A percentile compares a stretch with the other conserved stretches of the same genome.
These are phyloP conservation scores for Phylloscopus trochilus DNA, from an alignment of 2,113 vertebrate genomes.

Conservation along the genomic window DNA sequence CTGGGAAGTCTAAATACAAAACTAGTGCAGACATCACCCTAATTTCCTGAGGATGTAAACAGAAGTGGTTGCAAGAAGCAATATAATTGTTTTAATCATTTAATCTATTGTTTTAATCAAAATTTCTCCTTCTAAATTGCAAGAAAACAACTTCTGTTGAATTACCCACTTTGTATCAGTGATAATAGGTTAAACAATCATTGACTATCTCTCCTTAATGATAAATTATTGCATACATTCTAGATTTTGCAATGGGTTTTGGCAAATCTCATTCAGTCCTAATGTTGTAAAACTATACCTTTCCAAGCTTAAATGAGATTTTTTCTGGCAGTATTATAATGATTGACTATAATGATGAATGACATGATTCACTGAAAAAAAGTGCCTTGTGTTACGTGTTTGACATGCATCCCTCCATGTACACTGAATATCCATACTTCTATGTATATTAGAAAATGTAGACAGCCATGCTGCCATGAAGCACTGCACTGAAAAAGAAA, in stretches of 20 bases:
- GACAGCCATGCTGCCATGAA: background rate
- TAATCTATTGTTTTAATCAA: conserved; percentile 52
- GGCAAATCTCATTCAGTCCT: background rate
- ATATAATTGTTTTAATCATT: background rate
- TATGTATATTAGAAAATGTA: background rate
- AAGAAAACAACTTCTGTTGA: conserved; percentile 54
- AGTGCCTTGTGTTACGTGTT: background rate
- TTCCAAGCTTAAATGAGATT: background rate
- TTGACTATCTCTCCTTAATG: conserved; percentile 61
- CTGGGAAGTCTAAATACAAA: background rate
- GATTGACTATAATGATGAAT: background rate
- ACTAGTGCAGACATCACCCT: background rate
- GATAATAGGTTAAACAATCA: conserved; percentile 50
- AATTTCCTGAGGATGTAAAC: background rate
- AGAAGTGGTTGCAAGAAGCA: background rate
- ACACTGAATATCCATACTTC: background rate
- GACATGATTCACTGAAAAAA: background rate
- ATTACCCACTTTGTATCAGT: conserved; percentile 40
- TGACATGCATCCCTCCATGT: background rate
- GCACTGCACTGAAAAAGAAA: background rate
- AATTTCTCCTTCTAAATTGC: conserved; percentile 43
- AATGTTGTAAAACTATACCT: background rate
- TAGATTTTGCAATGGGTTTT: conserved; percentile 23
- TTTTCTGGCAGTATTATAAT: background rate
- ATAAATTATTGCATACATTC: conserved; percentile 26